phyloP scores from a whole-genome alignment of 53 echinoderm and acorn worm species.

The Mesocentrotus franciscanus region DNA sequence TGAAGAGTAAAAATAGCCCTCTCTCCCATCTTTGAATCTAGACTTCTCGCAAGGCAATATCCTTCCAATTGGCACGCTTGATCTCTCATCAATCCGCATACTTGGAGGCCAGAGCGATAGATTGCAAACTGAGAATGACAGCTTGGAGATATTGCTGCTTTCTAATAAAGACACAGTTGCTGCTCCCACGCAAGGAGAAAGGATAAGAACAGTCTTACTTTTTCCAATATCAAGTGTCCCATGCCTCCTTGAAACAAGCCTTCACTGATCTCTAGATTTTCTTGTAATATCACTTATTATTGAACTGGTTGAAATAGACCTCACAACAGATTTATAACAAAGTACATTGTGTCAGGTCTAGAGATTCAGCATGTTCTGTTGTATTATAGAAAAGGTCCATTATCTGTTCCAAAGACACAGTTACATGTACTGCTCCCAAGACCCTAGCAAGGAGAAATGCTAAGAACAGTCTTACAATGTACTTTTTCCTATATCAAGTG shows the following conservation, averaged over 20 bases:
- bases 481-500: conserved; percentile 41
- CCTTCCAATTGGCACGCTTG: conserved; percentile 30
- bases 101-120: neutral
- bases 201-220: neutral
- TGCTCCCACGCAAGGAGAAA: neutral
- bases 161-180: conserved; percentile 22
- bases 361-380: neutral
- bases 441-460: neutral
- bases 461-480: conserved; percentile 6
- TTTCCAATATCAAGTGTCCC: conserved; percentile 40
- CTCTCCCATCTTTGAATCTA: neutral
- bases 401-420: neutral
- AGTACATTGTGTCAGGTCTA: neutral
- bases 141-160: conserved; percentile 14
- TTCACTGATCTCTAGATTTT: conserved; percentile 11
- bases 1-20: conserved; percentile 27
- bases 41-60: neutral
- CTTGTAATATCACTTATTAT: neutral
- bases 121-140: conserved; percentile 15
- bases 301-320: neutral
- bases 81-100: neutral
- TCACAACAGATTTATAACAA: neutral
- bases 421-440: neutral
- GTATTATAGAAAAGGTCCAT: neutral
- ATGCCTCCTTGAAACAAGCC: neutral